These are phyloP conservation scores for Festucalex cinctus DNA, from an alignment of 2,113 vertebrate species.

Conservation along the genomic window DNA sequence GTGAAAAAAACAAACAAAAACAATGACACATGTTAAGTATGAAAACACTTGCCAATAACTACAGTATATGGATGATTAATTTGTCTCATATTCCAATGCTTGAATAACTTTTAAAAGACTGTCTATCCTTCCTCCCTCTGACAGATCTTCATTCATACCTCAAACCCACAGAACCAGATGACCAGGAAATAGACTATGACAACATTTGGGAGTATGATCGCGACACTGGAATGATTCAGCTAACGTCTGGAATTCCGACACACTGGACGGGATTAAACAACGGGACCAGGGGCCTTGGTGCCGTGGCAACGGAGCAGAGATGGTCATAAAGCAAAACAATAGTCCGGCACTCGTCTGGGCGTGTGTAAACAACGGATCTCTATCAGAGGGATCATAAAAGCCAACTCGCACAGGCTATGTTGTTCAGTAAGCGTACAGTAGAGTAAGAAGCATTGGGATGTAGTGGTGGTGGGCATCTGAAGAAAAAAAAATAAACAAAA, in stretches of 20 bases:
- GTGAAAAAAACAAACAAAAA: background rate
- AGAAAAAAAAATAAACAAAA: conserved; percentile 6
- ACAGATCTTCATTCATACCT: conserved; percentile 71
- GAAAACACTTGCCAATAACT: conserved; percentile 1
- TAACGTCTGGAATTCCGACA: conserved; percentile 68
- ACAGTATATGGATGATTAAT: background rate
- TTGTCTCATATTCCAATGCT: background rate
- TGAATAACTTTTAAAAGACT: conserved; percentile 38
- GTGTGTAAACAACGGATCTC: conserved; percentile 72
- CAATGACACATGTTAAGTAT: conserved; percentile 19
- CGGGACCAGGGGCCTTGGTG: conserved; percentile 60
- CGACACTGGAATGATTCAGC: conserved; percentile 69
- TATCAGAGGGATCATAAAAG: conserved; percentile 63
- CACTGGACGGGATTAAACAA: conserved; percentile 70
- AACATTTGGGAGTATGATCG: conserved; percentile 77
- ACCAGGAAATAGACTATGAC: conserved; percentile 80
- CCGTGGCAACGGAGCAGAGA: conserved; percentile 72
- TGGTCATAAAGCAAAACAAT: conserved; percentile 75
- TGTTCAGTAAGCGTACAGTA: conserved; percentile 39
- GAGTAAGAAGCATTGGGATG: conserved; percentile 18
- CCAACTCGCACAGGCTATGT: conserved; percentile 20
- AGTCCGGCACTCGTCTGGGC: conserved; percentile 61
- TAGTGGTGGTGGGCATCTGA: conserved; percentile 20
- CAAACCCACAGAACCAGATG: conserved; percentile 70
- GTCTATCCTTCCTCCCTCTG: conserved; percentile 36